Evolutionary conservation across 2,797 vertebrate genomes (phyloP).

Genomic region (Sebastes nivosus): DNA sequence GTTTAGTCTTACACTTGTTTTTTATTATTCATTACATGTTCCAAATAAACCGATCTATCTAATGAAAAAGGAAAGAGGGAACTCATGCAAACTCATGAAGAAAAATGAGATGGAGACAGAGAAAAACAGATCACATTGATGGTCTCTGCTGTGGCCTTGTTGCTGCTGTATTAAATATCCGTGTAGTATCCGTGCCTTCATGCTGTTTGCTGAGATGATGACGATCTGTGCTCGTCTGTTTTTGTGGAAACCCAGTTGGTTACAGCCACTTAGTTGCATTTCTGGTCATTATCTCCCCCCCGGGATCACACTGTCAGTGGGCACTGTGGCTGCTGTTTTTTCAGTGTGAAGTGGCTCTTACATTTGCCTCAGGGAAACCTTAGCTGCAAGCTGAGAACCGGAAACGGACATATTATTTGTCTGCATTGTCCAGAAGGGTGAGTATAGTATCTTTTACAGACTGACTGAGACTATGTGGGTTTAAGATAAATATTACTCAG

Average conservation of each 20-base stretch:
- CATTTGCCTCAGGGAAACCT: neutral
- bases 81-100: neutral
- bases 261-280: neutral
- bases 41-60: too few species aligned
- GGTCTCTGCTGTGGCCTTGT: neutral
- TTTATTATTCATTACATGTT: too few species aligned
- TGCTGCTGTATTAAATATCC: neutral
- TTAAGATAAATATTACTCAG: neutral
- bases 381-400: constrained; percentile 43
- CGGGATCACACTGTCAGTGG: constrained; percentile 42
- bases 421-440: constrained; percentile 23
- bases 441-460: neutral
- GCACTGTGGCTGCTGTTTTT: constrained; percentile 29
- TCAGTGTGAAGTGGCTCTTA: constrained; percentile 36
- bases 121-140: neutral
- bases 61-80: neutral
- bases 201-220: neutral
- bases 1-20: neutral
- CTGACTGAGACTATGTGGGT: neutral
- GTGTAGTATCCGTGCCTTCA: neutral
- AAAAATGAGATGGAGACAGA: neutral
- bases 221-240: neutral
- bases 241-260: neutral
- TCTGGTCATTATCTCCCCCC: neutral
- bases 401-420: constrained; percentile 36